Percentiles rank a stretch among this genome's conserved stretches.
Evolutionary conservation across 30 jellyfish, hydroid and myxozoan genomes (phyloP).

Genomic region (Pelagia noctiluca): DNA sequence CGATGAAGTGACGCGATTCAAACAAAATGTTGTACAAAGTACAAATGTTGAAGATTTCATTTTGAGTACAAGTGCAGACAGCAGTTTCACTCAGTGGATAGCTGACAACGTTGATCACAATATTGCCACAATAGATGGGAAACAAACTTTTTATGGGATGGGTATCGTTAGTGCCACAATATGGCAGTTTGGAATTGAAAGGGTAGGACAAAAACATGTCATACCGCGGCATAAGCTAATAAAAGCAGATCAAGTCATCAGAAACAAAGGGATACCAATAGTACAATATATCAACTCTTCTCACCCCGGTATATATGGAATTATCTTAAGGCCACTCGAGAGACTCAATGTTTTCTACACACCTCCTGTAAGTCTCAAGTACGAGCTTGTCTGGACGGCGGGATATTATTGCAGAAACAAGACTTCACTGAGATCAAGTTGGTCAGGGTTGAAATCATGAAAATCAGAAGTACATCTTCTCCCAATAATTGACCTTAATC

Average conservation of each 20-base stretch:
- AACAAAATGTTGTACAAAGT: conserved; percentile 41
- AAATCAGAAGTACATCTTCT: conserved; percentile 55
- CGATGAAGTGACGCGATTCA: conserved; percentile 56
- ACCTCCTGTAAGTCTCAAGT: conserved; percentile 8
- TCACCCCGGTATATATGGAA: conserved; percentile 19
- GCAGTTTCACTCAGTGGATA: conserved; percentile 50
- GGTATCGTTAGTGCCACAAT: conserved; percentile 32
- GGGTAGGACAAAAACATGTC: conserved; percentile 8
- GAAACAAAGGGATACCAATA: conserved; percentile 36
- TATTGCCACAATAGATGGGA: conserved; percentile 57
- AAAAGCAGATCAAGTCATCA: conserved; percentile 22
- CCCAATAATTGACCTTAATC: conserved; percentile 64
- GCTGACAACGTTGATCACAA: conserved; percentile 58
- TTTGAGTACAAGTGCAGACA: conserved; percentile 10
- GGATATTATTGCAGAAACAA: conserved; percentile 17
- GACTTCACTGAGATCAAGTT: conserved; percentile 59
- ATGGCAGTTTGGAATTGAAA: conserved; percentile 12
- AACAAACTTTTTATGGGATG: conserved; percentile 57
- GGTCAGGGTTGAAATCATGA: conserved; percentile 68
- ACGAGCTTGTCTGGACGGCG: conserved; percentile 51
- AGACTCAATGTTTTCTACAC: neutral
- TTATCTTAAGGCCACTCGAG: conserved; percentile 29
- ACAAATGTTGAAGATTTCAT: conserved; percentile 34
- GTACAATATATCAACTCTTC: conserved; percentile 18
- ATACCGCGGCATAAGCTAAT: conserved; percentile 13